Evolutionary conservation across 1,140 invertebrate species (phyloP), one percentile per base, ranked within the genome.

Genomic region (Lepidostoma basale): DNA sequence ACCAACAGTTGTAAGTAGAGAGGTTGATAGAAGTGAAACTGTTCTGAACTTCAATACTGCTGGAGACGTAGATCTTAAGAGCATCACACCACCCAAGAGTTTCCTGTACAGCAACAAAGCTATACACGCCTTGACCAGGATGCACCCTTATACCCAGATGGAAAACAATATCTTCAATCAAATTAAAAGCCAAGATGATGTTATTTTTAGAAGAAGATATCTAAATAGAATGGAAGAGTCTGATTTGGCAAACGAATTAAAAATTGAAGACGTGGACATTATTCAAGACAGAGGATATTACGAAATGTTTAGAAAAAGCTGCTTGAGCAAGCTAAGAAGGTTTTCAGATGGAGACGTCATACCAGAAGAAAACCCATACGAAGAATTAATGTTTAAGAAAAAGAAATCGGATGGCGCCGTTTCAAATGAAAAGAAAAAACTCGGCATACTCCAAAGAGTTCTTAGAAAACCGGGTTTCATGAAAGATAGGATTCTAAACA

Each of bases 111-210:
- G 81, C 73, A 77, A 79, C 30, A 76, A 79, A 40, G 64, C 74
- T n/a, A 77, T 74, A 58, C 75, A 68, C 58, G 67, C 66, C 25
- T 75, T 78, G 10, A 76, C 74, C 67, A 72, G 73, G 9, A 64
- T 70, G 1, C 76, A 77, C n/a, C 79, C 82, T 0, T 83, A 83
- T 28, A 49, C 79, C 25, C 79, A 78, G 0, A 83, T 83, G 81
- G 76, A 81, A 52, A 73, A 26, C 28, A 42, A 12, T 18, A 54
- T 65, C 3, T 33, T 54, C n/a, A 28, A 49, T 28, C 70, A 6
- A 20, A 10, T 12, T 5, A 49, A 26, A 39, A 36, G 4, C 10
- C 62, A 49, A 44, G 42, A 62, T 16, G 42, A 62, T 45, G 5
- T 62, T 1, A 44, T 44, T 44, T 39, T 62, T 14, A 62, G 39